Base-by-base conservation (phyloP, 1,140 invertebrate species). In the Tribolium madens region DNA sequence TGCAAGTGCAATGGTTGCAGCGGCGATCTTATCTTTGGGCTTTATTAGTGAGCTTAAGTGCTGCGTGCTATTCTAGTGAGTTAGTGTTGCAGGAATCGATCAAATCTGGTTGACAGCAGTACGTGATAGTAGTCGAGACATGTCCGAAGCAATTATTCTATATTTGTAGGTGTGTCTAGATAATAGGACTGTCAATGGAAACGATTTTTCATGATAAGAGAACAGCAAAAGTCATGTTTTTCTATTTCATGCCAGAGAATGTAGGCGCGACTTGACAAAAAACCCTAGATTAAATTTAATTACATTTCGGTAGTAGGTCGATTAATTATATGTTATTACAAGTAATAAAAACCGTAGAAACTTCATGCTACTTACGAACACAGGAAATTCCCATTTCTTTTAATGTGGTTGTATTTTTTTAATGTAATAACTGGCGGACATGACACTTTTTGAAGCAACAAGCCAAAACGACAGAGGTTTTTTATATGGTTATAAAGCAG, bases 271-370 rank as follows among this genome's bases (percentile, higher is more conserved):
- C 36, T 21, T 26, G 15, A 33, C 26, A 48, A 50, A 48, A 72
- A 26, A 31, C 70, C 18, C 9, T 10, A 52, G 21, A 72, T 72
- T 72, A 52, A 50, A 72, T 72, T 72, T 72, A 72, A 72, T 72
- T 72, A 72, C 42, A 72, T 13, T 33, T 52, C 50, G 46, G 46
- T 52, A 72, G 50, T 52, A 52, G 46, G 46, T 52, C 46, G 50
- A 72, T 72, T 48, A 72, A 72, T 72, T 72, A 52, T 52, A 72
- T 72, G 26, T 72, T 72, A 72, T 72, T 72, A 72, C 46, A 72
- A 71, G 47, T 71, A 71, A 71, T 71, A 47, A 71, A 69, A 71
- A 72, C 18, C 70, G 70, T 18, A 72, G 26, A 72, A 71, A 50
- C 57, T 64, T 64, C 57, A 64, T 26, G 57, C 57, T 64, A 64